A percentile compares a stretch with the other conserved stretches of the same genome.
These are phyloP conservation scores for Speoplatyrhinus poulsoni DNA, from an alignment of 2,113 vertebrate species.

Conservation along the genomic window DNA sequence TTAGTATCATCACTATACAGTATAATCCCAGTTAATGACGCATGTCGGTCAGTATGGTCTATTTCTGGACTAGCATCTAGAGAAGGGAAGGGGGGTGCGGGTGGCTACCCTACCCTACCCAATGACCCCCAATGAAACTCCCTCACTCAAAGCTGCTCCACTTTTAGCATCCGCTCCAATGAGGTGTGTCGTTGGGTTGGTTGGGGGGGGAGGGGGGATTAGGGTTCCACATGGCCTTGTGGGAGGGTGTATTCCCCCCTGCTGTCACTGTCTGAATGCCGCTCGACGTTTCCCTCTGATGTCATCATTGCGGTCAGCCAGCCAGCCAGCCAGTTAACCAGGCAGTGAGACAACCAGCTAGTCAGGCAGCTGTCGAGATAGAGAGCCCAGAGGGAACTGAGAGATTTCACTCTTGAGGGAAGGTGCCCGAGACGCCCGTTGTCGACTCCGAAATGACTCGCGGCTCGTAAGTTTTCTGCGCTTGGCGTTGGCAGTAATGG, in stretches of 20 bases:
- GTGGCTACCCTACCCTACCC: not conserved
- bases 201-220: not conserved
- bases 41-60: slow-evolving; percentile 25
- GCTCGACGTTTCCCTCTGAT: slow-evolving; percentile 17
- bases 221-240: slow-evolving; percentile 3
- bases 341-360: slow-evolving; percentile 19
- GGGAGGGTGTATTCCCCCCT: slow-evolving; percentile 5
- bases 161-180: slow-evolving; percentile 58
- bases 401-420: slow-evolving; percentile 21
- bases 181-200: slow-evolving; percentile 21
- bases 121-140: slow-evolving; percentile 1
- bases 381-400: slow-evolving; percentile 4
- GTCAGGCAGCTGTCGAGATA: slow-evolving; percentile 1
- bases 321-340: slow-evolving; percentile 23
- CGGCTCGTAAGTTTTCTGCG: slow-evolving; percentile 62
- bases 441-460: slow-evolving; percentile 58
- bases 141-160: slow-evolving; percentile 33
- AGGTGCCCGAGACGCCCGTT: slow-evolving; percentile 32
- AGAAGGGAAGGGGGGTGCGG: slow-evolving; percentile 1
- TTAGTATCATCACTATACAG: no score
- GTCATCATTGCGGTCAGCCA: slow-evolving; percentile 26
- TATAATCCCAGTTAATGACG: slow-evolving; percentile 31
- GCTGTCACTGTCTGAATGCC: slow-evolving; percentile 49
- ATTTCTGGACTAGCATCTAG: slow-evolving; percentile 37
- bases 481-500: not conserved